Evolutionary conservation across 2,888 invertebrate species (phyloP).

Genomic region (Tachina fera): DNA sequence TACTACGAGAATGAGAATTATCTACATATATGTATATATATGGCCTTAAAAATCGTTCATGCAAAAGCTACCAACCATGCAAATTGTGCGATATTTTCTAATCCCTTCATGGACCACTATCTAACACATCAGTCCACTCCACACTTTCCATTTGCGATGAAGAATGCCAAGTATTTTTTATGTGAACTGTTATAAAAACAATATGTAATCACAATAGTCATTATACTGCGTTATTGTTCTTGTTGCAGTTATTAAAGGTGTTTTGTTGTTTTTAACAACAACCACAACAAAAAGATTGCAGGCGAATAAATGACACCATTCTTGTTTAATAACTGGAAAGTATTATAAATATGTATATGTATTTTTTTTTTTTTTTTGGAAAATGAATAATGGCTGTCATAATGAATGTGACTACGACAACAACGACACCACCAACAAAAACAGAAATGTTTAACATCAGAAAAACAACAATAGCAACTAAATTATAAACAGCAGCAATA

Average conservation of each 20-base stretch:
- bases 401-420: conserved; percentile 51
- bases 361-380: background rate
- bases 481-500: conserved; percentile 24
- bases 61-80: no score
- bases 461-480: conserved; percentile 19
- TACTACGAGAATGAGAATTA: no score
- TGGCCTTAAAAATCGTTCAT: no score
- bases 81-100: no score
- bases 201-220: background rate
- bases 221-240: background rate
- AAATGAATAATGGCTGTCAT: conserved; percentile 60
- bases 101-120: no score
- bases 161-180: no score
- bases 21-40: no score
- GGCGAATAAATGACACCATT: conserved; percentile 53
- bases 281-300: conserved; percentile 12
- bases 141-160: no score
- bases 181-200: background rate
- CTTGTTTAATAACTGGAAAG: conserved; percentile 45
- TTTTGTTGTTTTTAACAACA: background rate
- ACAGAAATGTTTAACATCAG: conserved; percentile 51
- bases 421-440: conserved; percentile 2
- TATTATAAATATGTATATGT: no score
- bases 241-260: background rate
- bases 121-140: no score